phyloP scores from a whole-genome alignment of 2,113 vertebrate species.

The Oreochromis niloticus region DNA sequence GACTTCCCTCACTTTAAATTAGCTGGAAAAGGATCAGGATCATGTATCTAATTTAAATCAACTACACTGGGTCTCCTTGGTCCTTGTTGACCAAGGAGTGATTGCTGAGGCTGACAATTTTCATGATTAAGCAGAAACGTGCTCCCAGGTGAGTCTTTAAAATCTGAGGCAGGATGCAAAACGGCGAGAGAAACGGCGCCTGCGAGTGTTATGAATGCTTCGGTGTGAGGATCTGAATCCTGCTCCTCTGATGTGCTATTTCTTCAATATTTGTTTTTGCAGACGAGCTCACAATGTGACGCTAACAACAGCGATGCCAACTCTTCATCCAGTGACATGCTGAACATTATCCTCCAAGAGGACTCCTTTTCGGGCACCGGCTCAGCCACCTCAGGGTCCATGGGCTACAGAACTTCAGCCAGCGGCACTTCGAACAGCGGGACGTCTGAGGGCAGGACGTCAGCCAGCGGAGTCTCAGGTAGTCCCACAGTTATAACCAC shows the following conservation, averaged over 20 bases:
- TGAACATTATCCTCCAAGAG: slow-evolving; percentile 83
- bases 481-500: slow-evolving; percentile 76
- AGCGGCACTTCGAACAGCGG: slow-evolving; percentile 56
- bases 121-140: background rate
- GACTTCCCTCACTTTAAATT: background rate
- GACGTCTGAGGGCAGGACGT: slow-evolving; percentile 56
- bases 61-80: background rate
- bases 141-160: background rate
- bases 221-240: background rate
- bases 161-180: background rate
- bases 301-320: slow-evolving; percentile 76
- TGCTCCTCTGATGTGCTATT: background rate
- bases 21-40: background rate
- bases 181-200: background rate
- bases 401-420: slow-evolving; percentile 73
- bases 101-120: background rate
- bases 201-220: background rate
- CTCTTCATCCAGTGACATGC: slow-evolving; percentile 84
- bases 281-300: slow-evolving; percentile 53
- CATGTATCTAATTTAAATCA: background rate
- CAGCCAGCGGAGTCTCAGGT: slow-evolving; percentile 47
- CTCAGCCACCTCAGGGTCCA: slow-evolving; percentile 81
- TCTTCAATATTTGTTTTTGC: slow-evolving; percentile 5
- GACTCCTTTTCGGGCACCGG: slow-evolving; percentile 81
- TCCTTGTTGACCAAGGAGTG: background rate